A percentile compares a stretch with the other conserved stretches of the same genome.
These are phyloP conservation scores for Cepaea nemoralis DNA, from an alignment of 1,140 invertebrate genomes.

Conservation along the genomic window DNA sequence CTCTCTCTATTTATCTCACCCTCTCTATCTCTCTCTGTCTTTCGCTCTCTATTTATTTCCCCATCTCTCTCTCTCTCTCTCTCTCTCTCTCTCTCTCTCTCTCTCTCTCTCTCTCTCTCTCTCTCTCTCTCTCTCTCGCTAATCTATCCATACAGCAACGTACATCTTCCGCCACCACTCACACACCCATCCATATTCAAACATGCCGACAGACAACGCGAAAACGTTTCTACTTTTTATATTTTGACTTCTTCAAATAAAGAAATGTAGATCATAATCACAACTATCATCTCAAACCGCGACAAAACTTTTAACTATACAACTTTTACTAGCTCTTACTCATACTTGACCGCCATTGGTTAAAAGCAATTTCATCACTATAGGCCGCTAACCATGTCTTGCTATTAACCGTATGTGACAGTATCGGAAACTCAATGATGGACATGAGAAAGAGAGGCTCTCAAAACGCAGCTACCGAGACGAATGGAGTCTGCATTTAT, in stretches of 20 bases:
- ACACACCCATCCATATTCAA: too few relatives aligned
- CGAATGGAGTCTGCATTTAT: conserved; percentile 23
- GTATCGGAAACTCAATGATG: background rate
- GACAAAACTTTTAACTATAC: too few relatives aligned
- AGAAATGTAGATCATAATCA: too few relatives aligned
- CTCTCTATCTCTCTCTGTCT: conserved; percentile 40
- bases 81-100: conserved; percentile 33
- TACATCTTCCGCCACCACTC: too few relatives aligned
- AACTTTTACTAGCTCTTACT: too few relatives aligned
- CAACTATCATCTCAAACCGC: too few relatives aligned
- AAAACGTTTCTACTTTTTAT: too few relatives aligned
- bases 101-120: conserved; percentile 44
- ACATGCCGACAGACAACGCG: too few relatives aligned
- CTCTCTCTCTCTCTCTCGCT: conserved; percentile 37
- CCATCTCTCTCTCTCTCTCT: conserved; percentile 34
- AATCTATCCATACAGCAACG: background rate
- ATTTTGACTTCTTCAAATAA: too few relatives aligned
- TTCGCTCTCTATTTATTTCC: conserved; percentile 36
- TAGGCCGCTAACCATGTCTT: too few relatives aligned
- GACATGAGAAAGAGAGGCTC: background rate
- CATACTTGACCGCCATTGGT: too few relatives aligned
- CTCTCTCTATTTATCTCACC: conserved; percentile 35
- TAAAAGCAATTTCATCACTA: too few relatives aligned
- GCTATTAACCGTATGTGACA: background rate
- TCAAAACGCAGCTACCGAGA: conserved; percentile 29